Conservation (phyloP, 2,113 vertebrate species). For the Podarcis raffonei region DNA sequence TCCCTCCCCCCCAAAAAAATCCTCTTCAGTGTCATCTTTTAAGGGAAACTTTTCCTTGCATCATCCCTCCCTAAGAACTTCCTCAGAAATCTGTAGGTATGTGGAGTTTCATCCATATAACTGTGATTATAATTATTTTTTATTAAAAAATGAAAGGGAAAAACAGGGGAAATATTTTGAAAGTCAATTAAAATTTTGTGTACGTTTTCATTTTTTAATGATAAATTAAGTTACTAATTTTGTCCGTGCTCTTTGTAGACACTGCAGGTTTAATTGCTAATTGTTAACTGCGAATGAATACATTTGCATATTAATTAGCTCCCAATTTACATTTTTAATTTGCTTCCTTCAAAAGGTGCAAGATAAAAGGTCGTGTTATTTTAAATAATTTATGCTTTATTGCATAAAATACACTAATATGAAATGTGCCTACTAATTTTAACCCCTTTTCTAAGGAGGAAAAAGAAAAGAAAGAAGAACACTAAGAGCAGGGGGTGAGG, state of each 20-base stretch:
- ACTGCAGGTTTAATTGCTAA: slow-evolving; percentile 99
- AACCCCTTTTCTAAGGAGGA: slow-evolving; percentile 83
- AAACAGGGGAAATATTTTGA: slow-evolving; percentile 90
- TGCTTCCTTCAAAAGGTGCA: slow-evolving; percentile 99
- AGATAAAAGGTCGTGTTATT: slow-evolving; percentile 99
- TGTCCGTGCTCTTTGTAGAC: slow-evolving; percentile 98
- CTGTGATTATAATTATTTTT: slow-evolving; percentile 71
- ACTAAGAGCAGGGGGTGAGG: slow-evolving; percentile 49
- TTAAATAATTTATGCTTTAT: slow-evolving; percentile 99
- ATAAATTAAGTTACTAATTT: slow-evolving; percentile 99
- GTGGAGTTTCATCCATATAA: slow-evolving; percentile 69
- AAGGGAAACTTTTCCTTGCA: slow-evolving; percentile 79
- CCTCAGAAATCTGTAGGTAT: slow-evolving; percentile 61
- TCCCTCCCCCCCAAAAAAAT: not conserved
- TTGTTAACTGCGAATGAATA: slow-evolving; percentile 99
- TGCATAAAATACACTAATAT: slow-evolving; percentile 98
- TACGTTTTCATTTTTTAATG: slow-evolving; percentile 98
- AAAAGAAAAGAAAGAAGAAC: slow-evolving; percentile 29
- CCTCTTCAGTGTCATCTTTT: slow-evolving; percentile 68
- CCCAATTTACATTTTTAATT: slow-evolving; percentile 99
- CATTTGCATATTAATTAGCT: slow-evolving; percentile 99
- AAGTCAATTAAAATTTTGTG: slow-evolving; percentile 96
- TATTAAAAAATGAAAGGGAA: slow-evolving; percentile 79
- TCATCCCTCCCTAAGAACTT: slow-evolving; percentile 72
- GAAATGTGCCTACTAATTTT: slow-evolving; percentile 92